These are phyloP conservation scores for Pissodes strobi DNA, from an alignment of 1,140 invertebrate species.

Conservation along the genomic window DNA sequence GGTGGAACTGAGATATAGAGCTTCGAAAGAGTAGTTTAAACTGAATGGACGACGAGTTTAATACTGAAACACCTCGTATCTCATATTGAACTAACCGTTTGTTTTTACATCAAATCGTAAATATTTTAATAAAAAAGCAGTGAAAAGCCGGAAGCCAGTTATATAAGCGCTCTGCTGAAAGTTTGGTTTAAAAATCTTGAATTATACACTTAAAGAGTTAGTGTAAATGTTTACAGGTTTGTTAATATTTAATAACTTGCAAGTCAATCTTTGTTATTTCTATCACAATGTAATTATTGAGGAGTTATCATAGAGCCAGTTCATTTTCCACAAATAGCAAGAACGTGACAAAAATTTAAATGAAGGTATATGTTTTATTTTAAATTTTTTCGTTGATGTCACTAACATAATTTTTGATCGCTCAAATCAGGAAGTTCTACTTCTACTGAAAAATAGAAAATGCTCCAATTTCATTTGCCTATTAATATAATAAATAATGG, in stretches of 20 bases:
- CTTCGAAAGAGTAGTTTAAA: too few relatives aligned
- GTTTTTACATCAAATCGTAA: background rate
- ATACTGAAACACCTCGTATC: background rate
- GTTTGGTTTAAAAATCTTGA: background rate
- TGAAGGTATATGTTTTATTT: too few relatives aligned
- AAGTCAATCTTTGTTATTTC: conserved; percentile 1
- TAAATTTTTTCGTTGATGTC: too few relatives aligned
- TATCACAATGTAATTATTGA: conserved; percentile 5
- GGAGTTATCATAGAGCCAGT: background rate
- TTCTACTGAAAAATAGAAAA: too few relatives aligned
- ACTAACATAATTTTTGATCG: too few relatives aligned
- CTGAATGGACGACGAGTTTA: too few relatives aligned
- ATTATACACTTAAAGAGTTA: conserved; percentile 13
- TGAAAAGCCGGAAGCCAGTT: conserved; percentile 11
- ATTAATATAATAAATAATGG: too few relatives aligned
- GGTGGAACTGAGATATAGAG: too few relatives aligned
- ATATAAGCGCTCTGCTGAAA: conserved; percentile 13
- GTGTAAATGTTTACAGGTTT: conserved; percentile 8
- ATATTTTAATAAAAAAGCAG: conserved; percentile 18
- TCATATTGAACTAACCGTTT: background rate
- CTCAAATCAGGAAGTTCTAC: too few relatives aligned
- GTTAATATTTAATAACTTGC: conserved; percentile 11
- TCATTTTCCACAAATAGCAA: background rate
- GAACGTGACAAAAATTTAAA: too few relatives aligned
- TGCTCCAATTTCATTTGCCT: too few relatives aligned